Evolutionary conservation across 2,113 vertebrate genomes (phyloP), one percentile per base, ranked within the genome.

Genomic region (Lota lota): DNA sequence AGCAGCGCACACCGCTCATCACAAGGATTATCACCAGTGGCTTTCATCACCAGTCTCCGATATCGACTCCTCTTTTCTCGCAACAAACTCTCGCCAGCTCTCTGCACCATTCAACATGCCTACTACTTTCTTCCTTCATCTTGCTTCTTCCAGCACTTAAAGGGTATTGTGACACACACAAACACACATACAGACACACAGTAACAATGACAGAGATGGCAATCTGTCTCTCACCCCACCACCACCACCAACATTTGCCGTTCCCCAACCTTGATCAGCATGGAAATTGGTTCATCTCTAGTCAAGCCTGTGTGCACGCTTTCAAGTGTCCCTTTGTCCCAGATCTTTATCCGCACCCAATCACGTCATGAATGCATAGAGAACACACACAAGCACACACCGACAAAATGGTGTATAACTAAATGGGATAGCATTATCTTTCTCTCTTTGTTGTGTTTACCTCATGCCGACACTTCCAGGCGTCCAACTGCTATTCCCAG

Each of bases 401-500:
- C 12, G 68, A 72, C 73, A 73, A 28, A 33, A 67, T 6, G 22
- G 7, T 47, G 40, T 47, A 47, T 7, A 10, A 47, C 40, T 14
- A 47, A 47, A 47, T 1, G 40, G 28, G 7, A 47, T 14, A 47
- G 40, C 40, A 47, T 47, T 47, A 47, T 47, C 40, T 47, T 7
- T 47, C 40, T 47, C 10, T 47, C 40, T 47, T 19, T 47, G 40
- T 62, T 63, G 28, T 83, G 85, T 91, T 94, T 95, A 97, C 95
- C 95, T 97, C 87, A 77, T 84, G 79, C 67, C 40, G 64, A 89
- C 92, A 93, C 89, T 69, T 47, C 8, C 40, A 14, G 61, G 71
- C 68, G 84, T 71, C 80, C 58, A 79, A 81, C 83, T 83, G 87
- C 86, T 91, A 90, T 87, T 92, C 91, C 93, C 92, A 93, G 40